Base-by-base conservation (phyloP, 1,140 invertebrate genomes). In the Nasonia giraulti region DNA sequence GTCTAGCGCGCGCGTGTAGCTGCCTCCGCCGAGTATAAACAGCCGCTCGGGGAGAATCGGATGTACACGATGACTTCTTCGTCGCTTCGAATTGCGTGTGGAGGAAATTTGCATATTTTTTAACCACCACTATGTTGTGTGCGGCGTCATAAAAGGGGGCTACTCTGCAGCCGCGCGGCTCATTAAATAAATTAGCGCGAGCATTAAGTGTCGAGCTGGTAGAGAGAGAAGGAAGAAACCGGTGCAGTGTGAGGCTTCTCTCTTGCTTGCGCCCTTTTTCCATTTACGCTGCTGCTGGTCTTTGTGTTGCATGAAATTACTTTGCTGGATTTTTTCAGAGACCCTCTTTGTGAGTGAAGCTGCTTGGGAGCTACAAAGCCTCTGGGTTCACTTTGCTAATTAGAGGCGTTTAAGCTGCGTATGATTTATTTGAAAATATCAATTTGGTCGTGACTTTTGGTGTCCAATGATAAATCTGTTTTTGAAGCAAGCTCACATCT, bases 101-200 rank as follows among this genome's bases (percentile, higher is more conserved):
- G 8, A 78, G 73, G 31, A 73, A 84, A 80, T 84, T 79, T 79
- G 44, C 77, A 80, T 74, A 44, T 71, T 77, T 83, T 71, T 83
- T 71, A 80, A 27, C 31, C 0, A 10, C 2, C 0, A 33, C 1
- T 20, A 37, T 62, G 27, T 27, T 27, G 27, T 27, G 47, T 23
- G 55, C 47, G 23, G 23, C 27, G 11, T 10, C 77, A 27, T 23
- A 33, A 71, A 31, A 11, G 23, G 1, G 20, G 33, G 31, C 27
- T 27, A 40, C 76, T 40, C 74, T 44, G 55, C 37, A 73, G 68
- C 33, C 33, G 33, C 11, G 66, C 11, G 66, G 47, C 68, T 84
- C 68, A 74, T 84, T 84, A 73, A 79, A 84, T 73, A 84, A 84
- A 79, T 84, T 79, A 83, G 82, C 62, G 62, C 20, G 20, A 31